A percentile compares a stretch with the other conserved stretches of the same genome.
Evolutionary conservation across 2,888 invertebrate genomes (phyloP).

Genomic region (Anticlea derivata): DNA sequence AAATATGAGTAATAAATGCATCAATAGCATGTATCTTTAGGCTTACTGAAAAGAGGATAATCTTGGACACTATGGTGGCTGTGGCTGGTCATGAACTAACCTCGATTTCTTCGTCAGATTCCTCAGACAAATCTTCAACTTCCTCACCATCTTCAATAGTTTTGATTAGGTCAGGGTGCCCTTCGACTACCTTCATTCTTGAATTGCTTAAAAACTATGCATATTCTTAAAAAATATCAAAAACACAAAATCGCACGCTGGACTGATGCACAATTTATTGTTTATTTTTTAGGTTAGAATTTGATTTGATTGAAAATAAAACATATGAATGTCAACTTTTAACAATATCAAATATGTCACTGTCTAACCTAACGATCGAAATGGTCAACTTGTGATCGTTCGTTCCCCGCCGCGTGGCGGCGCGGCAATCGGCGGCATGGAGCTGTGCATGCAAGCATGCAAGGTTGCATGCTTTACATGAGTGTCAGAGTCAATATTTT

Average conservation of each 20-base stretch:
- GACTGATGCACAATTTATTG: background rate
- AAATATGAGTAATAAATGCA: background rate
- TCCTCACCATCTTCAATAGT: conserved; percentile 94
- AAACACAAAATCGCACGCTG: background rate
- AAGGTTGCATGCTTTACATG: too few species aligned
- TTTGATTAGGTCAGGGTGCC: conserved; percentile 86
- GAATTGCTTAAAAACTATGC: background rate
- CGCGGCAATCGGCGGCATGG: too few species aligned
- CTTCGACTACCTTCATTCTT: conserved; percentile 53
- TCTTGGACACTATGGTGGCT: too few species aligned
- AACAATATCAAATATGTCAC: too few species aligned
- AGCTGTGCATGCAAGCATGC: too few species aligned
- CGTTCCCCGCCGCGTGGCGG: too few species aligned
- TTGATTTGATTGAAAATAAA: background rate
- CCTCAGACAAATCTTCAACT: conserved; percentile 90
- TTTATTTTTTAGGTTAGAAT: background rate
- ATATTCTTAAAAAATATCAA: background rate
- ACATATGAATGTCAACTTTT: background rate
- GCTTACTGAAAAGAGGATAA: background rate
- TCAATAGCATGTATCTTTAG: conserved; percentile 7
- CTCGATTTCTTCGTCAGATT: conserved; percentile 91
- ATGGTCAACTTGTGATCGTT: too few species aligned
- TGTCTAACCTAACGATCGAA: too few species aligned
- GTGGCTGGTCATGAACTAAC: conserved; percentile 80
- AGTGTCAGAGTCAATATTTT: too few species aligned